These are phyloP conservation scores for Eurystomus glaucurus DNA, from an alignment of 2,797 vertebrate genomes.

Conservation along the genomic window DNA sequence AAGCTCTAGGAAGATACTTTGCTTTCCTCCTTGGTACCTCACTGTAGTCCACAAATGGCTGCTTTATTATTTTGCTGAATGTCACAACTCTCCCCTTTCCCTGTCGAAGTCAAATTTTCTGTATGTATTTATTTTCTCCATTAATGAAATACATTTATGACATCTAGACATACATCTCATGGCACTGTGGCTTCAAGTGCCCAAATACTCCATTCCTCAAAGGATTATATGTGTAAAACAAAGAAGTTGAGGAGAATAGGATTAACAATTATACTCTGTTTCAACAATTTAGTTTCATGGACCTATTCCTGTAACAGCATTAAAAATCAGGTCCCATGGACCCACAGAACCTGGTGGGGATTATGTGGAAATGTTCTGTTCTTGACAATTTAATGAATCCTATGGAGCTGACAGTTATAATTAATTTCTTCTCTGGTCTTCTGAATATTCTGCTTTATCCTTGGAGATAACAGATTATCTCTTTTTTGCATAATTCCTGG, in stretches of 20 bases:
- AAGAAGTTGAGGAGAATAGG: neutral
- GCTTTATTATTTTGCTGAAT: neutral
- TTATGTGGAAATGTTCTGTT: neutral
- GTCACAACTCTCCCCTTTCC: neutral
- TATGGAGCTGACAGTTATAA: neutral
- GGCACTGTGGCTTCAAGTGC: neutral
- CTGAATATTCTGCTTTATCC: neutral
- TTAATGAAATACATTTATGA: neutral
- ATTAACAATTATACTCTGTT: neutral
- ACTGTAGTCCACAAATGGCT: neutral
- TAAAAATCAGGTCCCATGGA: neutral
- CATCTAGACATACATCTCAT: neutral
- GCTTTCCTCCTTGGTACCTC: neutral
- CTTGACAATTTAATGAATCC: neutral
- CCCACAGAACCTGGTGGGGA: neutral
- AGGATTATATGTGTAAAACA: neutral
- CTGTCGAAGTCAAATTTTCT: neutral
- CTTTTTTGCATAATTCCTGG: neutral
- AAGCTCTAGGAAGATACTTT: neutral
- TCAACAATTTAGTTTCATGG: neutral
- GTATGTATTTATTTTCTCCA: neutral
- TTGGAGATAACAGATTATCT: neutral
- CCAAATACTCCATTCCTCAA: neutral
- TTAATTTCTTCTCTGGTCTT: slow-evolving; percentile 18
- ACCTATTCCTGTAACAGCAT: neutral